Evolutionary conservation across 2,797 vertebrate genomes (phyloP).

Genomic region (Micrastur ruficollis): DNA sequence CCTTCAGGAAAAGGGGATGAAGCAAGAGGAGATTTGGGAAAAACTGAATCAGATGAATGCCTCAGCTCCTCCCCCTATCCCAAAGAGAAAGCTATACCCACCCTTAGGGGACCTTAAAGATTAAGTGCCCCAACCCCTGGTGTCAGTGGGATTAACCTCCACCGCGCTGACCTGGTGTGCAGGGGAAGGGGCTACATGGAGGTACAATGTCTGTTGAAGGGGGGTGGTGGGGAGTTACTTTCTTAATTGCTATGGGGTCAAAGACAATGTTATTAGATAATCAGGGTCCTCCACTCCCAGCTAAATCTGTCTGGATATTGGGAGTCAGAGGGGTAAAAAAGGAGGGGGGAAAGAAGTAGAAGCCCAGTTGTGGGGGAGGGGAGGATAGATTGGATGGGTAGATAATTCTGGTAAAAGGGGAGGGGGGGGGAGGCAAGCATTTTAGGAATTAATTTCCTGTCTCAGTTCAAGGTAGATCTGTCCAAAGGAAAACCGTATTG

Average conservation of each 20-base stretch:
- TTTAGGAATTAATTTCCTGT: background rate
- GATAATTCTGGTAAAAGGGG: background rate
- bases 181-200: background rate
- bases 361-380: background rate
- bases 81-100: background rate
- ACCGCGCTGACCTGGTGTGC: background rate
- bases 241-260: background rate
- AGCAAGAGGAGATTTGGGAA: constrained; percentile 26
- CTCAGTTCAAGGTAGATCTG: background rate
- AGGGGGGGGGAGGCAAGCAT: no score
- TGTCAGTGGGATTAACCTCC: background rate
- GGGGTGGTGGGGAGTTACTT: background rate
- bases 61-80: background rate
- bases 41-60: background rate
- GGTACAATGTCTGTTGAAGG: background rate
- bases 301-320: background rate
- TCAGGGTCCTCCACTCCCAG: background rate
- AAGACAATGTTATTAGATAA: background rate
- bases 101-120: background rate
- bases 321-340: background rate
- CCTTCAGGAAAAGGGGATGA: constrained; percentile 4
- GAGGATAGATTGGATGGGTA: background rate
- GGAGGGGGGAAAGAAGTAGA: background rate
- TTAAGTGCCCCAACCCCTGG: background rate
- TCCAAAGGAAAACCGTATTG: background rate